These are phyloP conservation scores for Eurypyga helias DNA, from an alignment of 2,113 vertebrate species.

Conservation along the genomic window DNA sequence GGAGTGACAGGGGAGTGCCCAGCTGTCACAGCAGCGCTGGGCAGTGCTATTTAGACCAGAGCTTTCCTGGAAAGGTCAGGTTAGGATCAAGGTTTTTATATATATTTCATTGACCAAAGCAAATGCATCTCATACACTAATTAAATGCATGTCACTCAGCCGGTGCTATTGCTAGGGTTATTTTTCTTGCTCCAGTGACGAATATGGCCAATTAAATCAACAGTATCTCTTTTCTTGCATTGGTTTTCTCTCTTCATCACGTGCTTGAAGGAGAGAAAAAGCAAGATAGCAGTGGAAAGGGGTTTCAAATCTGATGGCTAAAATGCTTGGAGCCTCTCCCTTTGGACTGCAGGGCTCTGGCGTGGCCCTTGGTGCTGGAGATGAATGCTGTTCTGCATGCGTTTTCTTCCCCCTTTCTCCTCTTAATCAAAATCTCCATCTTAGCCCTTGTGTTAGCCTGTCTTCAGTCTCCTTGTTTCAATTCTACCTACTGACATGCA, in stretches of 20 bases:
- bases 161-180: neutral
- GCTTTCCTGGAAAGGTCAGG: conserved; percentile 28
- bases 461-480: neutral
- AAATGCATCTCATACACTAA: neutral
- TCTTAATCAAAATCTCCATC: neutral
- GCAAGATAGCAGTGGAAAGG: neutral
- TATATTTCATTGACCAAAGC: conserved; percentile 5
- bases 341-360: neutral
- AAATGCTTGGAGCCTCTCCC: neutral
- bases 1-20: neutral
- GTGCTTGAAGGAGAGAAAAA: neutral
- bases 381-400: neutral
- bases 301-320: neutral
- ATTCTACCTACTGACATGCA: neutral
- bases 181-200: neutral
- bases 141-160: conserved; percentile 20
- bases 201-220: conserved; percentile 35
- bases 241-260: neutral
- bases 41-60: neutral
- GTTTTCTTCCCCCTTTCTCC: neutral
- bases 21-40: neutral
- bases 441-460: neutral
- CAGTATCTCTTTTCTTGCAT: neutral
- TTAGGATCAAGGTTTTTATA: neutral
- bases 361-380: neutral